These are phyloP conservation scores for Nowickia ferox DNA, from an alignment of 2,888 invertebrate genomes.

Conservation along the genomic window DNA sequence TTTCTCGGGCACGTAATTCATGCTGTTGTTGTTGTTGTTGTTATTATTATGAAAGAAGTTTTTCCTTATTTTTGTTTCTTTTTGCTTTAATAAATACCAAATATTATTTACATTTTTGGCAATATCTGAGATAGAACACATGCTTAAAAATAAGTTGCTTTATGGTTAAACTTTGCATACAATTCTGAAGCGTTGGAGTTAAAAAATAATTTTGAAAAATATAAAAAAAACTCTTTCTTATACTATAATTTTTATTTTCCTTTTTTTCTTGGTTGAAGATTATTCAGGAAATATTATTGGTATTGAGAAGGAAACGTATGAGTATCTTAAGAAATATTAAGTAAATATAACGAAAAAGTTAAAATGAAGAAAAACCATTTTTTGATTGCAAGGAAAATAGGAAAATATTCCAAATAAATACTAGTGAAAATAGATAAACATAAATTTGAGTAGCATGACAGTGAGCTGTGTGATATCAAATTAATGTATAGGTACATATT, in stretches of 20 bases:
- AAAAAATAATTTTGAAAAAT: slow-evolving; percentile 1
- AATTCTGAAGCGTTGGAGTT: neutral
- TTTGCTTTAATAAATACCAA: slow-evolving; percentile 23
- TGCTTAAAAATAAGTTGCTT: slow-evolving; percentile 12
- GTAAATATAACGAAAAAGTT: slow-evolving; percentile 12
- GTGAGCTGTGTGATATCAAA: neutral
- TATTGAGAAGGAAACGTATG: neutral
- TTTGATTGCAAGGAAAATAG: slow-evolving; percentile 14
- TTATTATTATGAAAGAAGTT: slow-evolving; percentile 33
- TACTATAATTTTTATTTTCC: too few species aligned
- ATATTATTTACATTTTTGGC: slow-evolving; percentile 38
- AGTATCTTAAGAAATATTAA: slow-evolving; percentile 11
- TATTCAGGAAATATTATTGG: slow-evolving; percentile 17
- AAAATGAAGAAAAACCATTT: neutral
- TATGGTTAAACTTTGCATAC: slow-evolving; percentile 22
- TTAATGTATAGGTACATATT: too few species aligned
- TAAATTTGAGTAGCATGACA: neutral
- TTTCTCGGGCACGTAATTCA: slow-evolving; percentile 36
- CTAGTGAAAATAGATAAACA: neutral
- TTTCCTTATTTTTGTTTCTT: neutral
- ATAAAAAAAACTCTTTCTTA: neutral
- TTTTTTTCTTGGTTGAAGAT: neutral
- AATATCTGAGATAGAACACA: slow-evolving; percentile 4
- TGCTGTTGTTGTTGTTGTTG: slow-evolving; percentile 24
- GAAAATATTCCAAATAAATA: slow-evolving; percentile 1